phyloP scores from a whole-genome alignment of 2,888 invertebrate species.

The Cotesia congregata region DNA sequence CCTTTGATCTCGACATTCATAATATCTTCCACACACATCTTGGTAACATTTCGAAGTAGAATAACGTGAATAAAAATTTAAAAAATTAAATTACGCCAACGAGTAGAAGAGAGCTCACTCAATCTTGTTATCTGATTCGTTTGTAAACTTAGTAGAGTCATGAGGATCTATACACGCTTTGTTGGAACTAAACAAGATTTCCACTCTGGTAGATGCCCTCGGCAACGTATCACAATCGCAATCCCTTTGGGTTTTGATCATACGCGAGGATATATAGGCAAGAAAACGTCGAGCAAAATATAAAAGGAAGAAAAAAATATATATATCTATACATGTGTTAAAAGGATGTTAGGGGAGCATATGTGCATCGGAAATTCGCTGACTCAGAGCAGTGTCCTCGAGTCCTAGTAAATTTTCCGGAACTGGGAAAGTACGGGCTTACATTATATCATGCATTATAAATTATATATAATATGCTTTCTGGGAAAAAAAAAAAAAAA shows the following conservation, averaged over 20 bases:
- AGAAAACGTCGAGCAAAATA: not conserved
- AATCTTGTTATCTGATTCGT: conserved; percentile 5
- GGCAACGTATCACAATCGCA: conserved; percentile 4
- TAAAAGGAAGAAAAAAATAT: conserved; percentile 6
- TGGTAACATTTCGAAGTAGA: no score
- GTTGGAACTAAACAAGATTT: conserved; percentile 39
- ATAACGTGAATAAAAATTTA: not conserved
- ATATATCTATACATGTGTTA: conserved; percentile 6
- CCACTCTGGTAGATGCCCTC: conserved; percentile 20
- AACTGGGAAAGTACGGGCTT: no score
- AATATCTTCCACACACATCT: no score
- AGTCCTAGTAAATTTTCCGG: conserved; percentile 6
- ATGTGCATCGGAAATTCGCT: conserved; percentile 26
- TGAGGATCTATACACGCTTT: conserved; percentile 28
- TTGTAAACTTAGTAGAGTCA: conserved; percentile 21
- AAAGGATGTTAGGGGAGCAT: conserved; percentile 9
- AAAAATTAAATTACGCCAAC: not conserved
- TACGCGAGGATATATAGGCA: conserved; percentile 6
- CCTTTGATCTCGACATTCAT: no score
- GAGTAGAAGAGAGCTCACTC: not conserved
- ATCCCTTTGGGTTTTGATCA: conserved; percentile 21
- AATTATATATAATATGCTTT: not conserved
- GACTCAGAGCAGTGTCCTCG: conserved; percentile 19
- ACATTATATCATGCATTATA: not conserved
- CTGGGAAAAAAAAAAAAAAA: no score